Evolutionary conservation across 2,797 vertebrate genomes (phyloP), one percentile per base, ranked within the genome.

Genomic region (Florisuga fusca): DNA sequence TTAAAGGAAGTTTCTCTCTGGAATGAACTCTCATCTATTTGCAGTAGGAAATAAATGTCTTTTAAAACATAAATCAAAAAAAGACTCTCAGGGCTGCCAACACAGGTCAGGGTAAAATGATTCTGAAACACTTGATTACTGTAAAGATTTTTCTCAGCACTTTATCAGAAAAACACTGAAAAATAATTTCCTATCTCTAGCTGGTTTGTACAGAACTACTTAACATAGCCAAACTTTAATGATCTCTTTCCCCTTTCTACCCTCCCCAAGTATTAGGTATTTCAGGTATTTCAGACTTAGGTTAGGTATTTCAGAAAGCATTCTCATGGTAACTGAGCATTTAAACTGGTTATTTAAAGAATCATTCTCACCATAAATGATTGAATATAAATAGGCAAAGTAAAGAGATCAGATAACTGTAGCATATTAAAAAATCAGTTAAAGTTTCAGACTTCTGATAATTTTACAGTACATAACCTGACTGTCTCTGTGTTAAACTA

Each of bases 11-110:
- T 90, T 89, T 87, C 61, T 75, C 12, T 74, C 38, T 5, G 5
- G 75, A 91, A 88, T 10, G 1, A 1, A 1, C 22, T 96, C 58
- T 89, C 34, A 64, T 74, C 31, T 69, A 59, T 91, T 92, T 94
- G 54, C 31, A 79, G 63, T 26, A 95, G 57, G 75, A 95, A 94
- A 96, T 71, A 83, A 61, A 90, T 89, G 76, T 88, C 9, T 89
- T 87, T 83, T 50, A 46, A 76, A 93, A 89, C 82, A 84, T 38
- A 76, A 90, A 90, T 92, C 25, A 78, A 34, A 87, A 88, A 87
- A 90, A 73, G 8, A 4, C n/a, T 90, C 23, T 88, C 33, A 90
- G n/a, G 26, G 51, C 38, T 90, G 77, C 57, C 51, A 88, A 45
- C 62, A 61, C 61, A 84, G 61, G 84, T 95, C 78, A 88, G 21